These are phyloP conservation scores for Sitta europaea DNA, from an alignment of 2,113 vertebrate genomes.

Conservation along the genomic window DNA sequence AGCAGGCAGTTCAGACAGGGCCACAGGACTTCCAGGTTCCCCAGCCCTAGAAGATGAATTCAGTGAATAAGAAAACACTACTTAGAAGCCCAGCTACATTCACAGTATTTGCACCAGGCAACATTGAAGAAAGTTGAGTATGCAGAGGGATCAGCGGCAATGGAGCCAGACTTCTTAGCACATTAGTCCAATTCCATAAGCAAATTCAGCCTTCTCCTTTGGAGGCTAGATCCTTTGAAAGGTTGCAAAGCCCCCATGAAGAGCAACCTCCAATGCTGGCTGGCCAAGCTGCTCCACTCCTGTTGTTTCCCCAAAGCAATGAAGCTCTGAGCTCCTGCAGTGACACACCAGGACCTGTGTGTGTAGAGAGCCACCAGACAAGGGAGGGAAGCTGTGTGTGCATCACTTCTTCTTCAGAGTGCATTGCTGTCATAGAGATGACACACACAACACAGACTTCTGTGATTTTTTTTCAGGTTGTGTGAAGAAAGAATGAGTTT, in stretches of 20 bases:
- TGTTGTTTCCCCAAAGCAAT: not conserved
- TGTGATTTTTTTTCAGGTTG: too few species aligned
- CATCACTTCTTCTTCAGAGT: not conserved
- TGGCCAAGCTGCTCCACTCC: not conserved
- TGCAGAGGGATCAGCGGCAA: not conserved
- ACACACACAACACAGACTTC: too few species aligned
- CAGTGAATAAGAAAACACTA: not conserved
- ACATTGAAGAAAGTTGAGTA: rapidly evolving
- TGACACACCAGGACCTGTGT: not conserved
- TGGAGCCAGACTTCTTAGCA: not conserved
- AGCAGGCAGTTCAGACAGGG: not conserved
- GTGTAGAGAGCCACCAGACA: not conserved
- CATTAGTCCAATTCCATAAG: not conserved
- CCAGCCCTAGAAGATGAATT: not conserved
- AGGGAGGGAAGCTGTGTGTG: not conserved
- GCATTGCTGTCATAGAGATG: too few species aligned
- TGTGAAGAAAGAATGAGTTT: too few species aligned
- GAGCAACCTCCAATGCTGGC: not conserved
- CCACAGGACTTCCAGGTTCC: not conserved
- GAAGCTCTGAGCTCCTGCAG: not conserved
- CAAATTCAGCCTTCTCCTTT: not conserved
- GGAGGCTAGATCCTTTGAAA: not conserved
- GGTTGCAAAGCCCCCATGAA: not conserved
- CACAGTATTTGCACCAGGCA: not conserved
- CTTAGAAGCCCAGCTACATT: not conserved